Conservation (phyloP, 1,140 invertebrate species). For the Scylla paramamosain region DNA sequence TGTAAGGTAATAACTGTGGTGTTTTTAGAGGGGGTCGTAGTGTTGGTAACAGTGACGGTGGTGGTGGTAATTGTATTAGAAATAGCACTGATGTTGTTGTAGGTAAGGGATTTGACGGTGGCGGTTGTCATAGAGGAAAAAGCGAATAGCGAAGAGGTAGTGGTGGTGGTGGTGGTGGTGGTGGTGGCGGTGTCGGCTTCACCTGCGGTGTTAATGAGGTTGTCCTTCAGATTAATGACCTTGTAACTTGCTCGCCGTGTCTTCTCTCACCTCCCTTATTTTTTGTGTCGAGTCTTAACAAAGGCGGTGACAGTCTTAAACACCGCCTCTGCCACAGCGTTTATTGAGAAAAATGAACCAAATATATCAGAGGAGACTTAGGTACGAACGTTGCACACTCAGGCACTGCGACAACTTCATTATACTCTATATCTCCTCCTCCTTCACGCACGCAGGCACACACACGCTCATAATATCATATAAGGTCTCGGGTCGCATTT, state of each 20-base stretch:
- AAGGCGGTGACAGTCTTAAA: not conserved
- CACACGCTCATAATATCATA: too few species aligned
- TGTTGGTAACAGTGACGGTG: too few species aligned
- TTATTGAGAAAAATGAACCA: not conserved
- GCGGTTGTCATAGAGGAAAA: not conserved
- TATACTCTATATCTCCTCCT: not conserved
- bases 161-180: not conserved
- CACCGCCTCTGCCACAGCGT: not conserved
- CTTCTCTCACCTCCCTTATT: not conserved
- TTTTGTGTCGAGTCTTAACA: not conserved
- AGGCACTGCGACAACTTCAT: not conserved
- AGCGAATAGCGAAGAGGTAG: not conserved
- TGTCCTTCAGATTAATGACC: constrained; percentile 14
- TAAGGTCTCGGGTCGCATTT: too few species aligned
- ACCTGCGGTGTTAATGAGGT: not conserved
- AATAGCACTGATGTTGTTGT: too few species aligned
- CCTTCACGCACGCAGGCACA: too few species aligned
- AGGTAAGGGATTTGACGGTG: not conserved
- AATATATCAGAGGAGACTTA: not conserved
- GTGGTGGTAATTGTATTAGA: too few species aligned
- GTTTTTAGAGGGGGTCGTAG: too few species aligned
- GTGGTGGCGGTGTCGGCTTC: not conserved
- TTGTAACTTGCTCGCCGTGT: not conserved
- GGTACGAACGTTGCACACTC: too few species aligned
- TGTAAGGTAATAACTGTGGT: too few species aligned